A percentile compares a stretch with the other conserved stretches of the same genome.
Evolutionary conservation across 2,797 vertebrate genomes (phyloP).

Genomic region (Chrysolophus pictus): DNA sequence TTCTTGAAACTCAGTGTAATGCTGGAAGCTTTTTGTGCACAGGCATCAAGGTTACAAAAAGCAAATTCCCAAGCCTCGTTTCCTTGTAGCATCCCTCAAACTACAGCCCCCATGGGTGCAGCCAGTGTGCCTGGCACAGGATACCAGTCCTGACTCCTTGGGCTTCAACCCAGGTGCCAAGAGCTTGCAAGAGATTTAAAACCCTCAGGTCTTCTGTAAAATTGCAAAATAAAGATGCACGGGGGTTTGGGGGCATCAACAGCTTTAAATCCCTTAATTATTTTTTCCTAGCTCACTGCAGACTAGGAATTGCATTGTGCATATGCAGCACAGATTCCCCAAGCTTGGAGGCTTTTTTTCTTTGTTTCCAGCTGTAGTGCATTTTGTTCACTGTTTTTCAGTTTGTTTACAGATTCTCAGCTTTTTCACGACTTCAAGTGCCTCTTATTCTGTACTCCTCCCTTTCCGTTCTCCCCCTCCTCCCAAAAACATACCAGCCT

Average conservation of each 20-base stretch:
- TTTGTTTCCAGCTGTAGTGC: background rate
- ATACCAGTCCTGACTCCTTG: background rate
- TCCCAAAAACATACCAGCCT: background rate
- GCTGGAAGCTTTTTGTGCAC: background rate
- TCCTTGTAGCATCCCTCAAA: background rate
- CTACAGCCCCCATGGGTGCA: background rate
- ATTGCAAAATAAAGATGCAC: background rate
- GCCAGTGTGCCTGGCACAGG: background rate
- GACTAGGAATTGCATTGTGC: background rate
- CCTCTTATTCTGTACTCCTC: conserved; percentile 10
- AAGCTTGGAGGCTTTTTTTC: background rate
- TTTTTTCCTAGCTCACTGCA: background rate
- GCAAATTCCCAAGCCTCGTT: background rate
- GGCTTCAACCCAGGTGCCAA: background rate
- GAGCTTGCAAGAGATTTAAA: background rate
- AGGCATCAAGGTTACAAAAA: background rate
- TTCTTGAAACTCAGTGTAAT: background rate
- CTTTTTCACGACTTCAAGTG: conserved; percentile 17
- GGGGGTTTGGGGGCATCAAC: background rate
- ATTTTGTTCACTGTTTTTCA: background rate
- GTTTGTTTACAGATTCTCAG: conserved; percentile 42
- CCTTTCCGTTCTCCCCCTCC: background rate
- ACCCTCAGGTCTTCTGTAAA: background rate
- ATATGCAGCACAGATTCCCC: background rate
- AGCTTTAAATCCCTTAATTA: background rate